Conservation (phyloP, 2,113 vertebrate species). For the Poecile atricapillus region DNA sequence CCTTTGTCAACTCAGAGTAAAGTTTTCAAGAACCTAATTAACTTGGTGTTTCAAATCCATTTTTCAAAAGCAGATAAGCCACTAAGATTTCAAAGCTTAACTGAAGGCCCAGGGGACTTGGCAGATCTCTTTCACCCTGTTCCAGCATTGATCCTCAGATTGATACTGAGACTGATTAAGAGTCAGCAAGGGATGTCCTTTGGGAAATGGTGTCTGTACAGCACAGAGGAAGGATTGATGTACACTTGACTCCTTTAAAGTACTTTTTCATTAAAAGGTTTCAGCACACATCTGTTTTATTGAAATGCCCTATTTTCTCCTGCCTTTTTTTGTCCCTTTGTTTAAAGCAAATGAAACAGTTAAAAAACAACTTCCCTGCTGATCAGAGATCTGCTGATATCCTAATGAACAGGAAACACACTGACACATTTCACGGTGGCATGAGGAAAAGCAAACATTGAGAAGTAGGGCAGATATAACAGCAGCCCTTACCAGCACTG, state of each 20-base stretch:
- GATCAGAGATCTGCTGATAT: neutral
- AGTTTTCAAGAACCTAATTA: neutral
- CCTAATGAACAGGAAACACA: neutral
- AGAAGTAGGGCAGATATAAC: neutral
- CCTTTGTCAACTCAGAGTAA: neutral
- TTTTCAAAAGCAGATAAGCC: neutral
- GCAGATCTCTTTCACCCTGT: neutral
- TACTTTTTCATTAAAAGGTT: neutral
- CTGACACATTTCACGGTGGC: neutral
- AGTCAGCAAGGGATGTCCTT: neutral
- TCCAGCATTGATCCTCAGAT: neutral
- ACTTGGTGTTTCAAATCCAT: neutral
- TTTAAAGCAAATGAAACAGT: neutral
- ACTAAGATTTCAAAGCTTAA: neutral
- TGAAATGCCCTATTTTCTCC: neutral
- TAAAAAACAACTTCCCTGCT: neutral
- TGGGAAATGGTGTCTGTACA: neutral
- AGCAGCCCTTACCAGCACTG: neutral
- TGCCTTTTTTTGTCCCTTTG: fast-evolving
- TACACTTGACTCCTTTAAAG: neutral
- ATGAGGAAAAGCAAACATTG: neutral
- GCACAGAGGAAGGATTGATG: neutral
- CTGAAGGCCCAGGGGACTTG: neutral
- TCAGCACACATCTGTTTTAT: neutral
- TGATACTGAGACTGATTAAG: neutral